Evolutionary conservation across 2,113 vertebrate species (phyloP).

Genomic region (Empidonax traillii): DNA sequence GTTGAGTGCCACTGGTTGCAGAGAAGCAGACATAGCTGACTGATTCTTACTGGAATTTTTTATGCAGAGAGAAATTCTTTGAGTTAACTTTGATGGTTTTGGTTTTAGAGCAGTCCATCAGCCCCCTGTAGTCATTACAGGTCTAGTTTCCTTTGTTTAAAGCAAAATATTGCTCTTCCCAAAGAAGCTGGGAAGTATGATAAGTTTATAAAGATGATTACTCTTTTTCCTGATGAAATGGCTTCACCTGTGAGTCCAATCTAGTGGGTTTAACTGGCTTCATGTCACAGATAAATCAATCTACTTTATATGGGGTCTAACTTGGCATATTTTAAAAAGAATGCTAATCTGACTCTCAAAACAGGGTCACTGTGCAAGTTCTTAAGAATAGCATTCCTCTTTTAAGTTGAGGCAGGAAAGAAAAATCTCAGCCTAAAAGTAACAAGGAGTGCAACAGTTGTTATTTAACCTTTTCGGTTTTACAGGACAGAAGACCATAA

Average conservation of each 20-base stretch:
- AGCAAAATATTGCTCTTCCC: neutral
- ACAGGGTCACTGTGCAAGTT: neutral
- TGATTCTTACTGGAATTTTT: constrained; percentile 6
- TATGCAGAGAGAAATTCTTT: neutral
- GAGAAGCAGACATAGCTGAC: neutral
- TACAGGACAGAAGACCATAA: neutral
- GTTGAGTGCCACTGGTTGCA: neutral
- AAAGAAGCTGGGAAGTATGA: neutral
- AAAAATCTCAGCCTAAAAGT: neutral
- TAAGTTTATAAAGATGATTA: neutral
- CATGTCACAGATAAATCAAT: constrained; percentile 2
- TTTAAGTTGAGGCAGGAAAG: neutral
- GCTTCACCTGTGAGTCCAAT: neutral
- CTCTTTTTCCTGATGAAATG: constrained; percentile 3
- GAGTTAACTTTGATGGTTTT: neutral
- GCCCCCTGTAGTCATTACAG: neutral
- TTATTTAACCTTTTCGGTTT: neutral
- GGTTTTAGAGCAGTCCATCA: neutral
- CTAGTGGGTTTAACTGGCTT: constrained; percentile 10
- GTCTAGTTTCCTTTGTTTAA: neutral
- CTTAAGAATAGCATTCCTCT: neutral
- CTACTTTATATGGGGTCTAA: neutral
- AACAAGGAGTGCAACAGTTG: neutral
- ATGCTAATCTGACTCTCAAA: neutral
- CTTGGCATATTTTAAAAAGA: constrained; percentile 31